A percentile compares a stretch with the other conserved stretches of the same genome.
Conservation (phyloP, 2,113 vertebrate genomes). For the Esox niger region DNA sequence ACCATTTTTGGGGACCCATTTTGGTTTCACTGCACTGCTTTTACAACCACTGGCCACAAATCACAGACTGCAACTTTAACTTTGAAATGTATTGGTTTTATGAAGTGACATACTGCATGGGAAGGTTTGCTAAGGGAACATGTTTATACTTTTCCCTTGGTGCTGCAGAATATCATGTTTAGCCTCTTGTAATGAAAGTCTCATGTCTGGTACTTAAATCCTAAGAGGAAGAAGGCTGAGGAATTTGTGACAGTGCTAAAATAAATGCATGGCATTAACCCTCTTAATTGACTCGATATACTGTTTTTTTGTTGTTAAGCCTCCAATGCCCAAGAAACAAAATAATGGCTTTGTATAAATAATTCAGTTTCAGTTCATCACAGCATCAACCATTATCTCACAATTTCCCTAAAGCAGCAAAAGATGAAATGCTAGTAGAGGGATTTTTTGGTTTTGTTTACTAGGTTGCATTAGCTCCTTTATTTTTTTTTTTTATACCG, state of each 20-base stretch:
- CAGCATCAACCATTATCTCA: too few species aligned
- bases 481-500: too few species aligned
- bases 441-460: too few species aligned
- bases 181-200: constrained; percentile 28
- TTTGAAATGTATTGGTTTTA: neutral
- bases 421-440: too few species aligned
- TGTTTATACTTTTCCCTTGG: neutral
- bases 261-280: constrained; percentile 68
- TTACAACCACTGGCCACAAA: too few species aligned
- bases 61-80: neutral
- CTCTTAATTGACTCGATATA: constrained; percentile 5
- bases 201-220: constrained; percentile 25
- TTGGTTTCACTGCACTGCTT: too few species aligned
- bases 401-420: too few species aligned
- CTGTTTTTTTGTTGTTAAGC: neutral
- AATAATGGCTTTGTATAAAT: too few species aligned
- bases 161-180: constrained; percentile 36
- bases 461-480: too few species aligned
- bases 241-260: constrained; percentile 56
- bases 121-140: neutral
- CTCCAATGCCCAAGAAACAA: neutral
- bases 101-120: constrained; percentile 24
- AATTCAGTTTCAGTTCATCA: too few species aligned
- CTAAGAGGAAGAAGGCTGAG: constrained; percentile 24
- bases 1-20: too few species aligned